Conservation (phyloP, 2,113 vertebrate genomes). For the Ginglymostoma cirratum region DNA sequence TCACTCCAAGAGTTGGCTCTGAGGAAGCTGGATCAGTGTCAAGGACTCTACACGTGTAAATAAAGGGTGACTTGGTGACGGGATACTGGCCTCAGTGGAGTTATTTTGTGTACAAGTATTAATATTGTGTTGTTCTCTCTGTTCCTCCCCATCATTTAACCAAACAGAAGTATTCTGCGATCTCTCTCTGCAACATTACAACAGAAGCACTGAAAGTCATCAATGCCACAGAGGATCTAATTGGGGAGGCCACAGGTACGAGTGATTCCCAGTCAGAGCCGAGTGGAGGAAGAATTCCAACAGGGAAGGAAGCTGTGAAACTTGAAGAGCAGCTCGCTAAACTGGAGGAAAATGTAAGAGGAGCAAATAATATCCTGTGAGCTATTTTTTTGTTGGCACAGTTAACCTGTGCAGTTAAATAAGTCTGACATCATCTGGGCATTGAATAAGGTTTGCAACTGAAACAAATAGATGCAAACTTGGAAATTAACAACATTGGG, state of each 20-base stretch:
- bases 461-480: not conserved
- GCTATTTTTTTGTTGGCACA: not conserved
- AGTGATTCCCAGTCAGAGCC: constrained; percentile 54
- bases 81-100: too few relatives aligned
- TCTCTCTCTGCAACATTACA: constrained; percentile 96
- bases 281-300: constrained; percentile 59
- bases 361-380: not conserved
- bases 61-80: too few relatives aligned
- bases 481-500: not conserved
- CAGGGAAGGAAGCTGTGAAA: constrained; percentile 61
- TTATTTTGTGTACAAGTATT: not conserved
- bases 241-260: constrained; percentile 71
- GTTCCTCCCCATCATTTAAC: constrained; percentile 47
- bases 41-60: too few relatives aligned
- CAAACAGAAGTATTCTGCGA: constrained; percentile 88
- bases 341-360: constrained; percentile 89
- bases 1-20: too few relatives aligned
- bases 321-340: constrained; percentile 84
- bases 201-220: constrained; percentile 92
- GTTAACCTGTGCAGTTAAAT: not conserved
- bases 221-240: constrained; percentile 88
- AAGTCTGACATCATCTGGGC: too few relatives aligned
- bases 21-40: too few relatives aligned
- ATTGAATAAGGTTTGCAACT: not conserved
- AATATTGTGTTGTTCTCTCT: constrained; percentile 50